Evolutionary conservation across 2,888 invertebrate genomes (phyloP).

Genomic region (Chrysolina oricalcia): DNA sequence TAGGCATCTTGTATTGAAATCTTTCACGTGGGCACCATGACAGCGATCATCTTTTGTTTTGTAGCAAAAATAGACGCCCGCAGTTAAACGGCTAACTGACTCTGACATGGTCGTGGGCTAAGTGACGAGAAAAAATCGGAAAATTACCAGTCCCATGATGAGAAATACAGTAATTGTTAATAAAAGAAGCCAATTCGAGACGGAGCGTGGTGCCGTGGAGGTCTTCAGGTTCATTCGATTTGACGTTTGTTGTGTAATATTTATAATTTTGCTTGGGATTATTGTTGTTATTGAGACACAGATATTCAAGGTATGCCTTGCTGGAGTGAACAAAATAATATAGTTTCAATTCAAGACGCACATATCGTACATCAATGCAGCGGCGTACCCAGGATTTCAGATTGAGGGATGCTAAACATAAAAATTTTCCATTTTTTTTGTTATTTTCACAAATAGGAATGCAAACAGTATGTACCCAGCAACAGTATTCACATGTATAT

Average conservation of each 20-base stretch:
- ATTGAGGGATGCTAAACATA: no score
- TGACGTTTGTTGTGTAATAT: constrained; percentile 22
- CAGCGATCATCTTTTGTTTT: constrained; percentile 51
- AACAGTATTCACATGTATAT: no score
- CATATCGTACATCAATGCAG: not conserved
- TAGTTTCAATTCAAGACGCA: not conserved
- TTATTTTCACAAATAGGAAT: no score
- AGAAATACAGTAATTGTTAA: constrained; percentile 39
- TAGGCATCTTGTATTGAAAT: constrained; percentile 49
- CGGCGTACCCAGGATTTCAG: no score
- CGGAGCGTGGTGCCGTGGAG: constrained; percentile 6
- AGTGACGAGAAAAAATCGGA: constrained; percentile 39
- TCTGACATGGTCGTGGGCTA: constrained; percentile 47
- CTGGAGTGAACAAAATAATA: not conserved
- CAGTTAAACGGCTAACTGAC: constrained; percentile 38
- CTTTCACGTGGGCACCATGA: constrained; percentile 45
- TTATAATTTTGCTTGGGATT: not conserved
- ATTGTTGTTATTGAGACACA: not conserved
- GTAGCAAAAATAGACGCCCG: constrained; percentile 48
- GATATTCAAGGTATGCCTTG: not conserved
- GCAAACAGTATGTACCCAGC: no score
- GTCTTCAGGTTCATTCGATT: constrained; percentile 3
- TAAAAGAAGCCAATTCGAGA: constrained; percentile 10
- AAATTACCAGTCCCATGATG: constrained; percentile 44
- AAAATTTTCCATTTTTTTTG: no score